These are phyloP conservation scores for Isichthys henryi DNA, from an alignment of 2,113 vertebrate species.

Conservation along the genomic window DNA sequence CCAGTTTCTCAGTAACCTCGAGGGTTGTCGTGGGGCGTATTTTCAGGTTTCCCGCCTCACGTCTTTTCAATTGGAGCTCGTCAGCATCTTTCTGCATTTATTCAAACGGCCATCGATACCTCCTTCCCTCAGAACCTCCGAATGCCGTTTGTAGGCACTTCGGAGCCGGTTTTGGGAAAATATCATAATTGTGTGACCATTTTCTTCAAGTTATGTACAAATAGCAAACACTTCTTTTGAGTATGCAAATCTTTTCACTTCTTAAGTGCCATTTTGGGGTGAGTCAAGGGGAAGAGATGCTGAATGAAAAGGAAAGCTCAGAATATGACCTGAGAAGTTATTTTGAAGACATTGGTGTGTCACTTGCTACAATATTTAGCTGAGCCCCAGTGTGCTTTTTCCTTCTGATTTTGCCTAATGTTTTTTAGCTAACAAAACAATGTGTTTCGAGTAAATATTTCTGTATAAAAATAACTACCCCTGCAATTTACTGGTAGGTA, in stretches of 20 bases:
- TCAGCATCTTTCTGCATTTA: not conserved
- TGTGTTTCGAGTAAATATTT: not conserved
- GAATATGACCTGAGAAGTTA: not conserved
- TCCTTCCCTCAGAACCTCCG: not conserved
- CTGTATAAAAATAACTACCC: not conserved
- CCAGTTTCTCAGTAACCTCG: constrained; percentile 6
- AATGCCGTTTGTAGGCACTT: not conserved
- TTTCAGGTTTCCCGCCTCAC: not conserved
- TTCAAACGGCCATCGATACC: constrained; percentile 14
- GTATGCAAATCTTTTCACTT: constrained; percentile 16
- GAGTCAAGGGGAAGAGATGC: not conserved
- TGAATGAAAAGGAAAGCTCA: not conserved
- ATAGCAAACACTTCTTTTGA: constrained; percentile 1
- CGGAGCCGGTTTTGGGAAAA: not conserved
- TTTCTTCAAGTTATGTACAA: constrained; percentile 3
- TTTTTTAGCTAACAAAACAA: not conserved
- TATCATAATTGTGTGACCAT: not conserved
- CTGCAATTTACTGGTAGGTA: not conserved
- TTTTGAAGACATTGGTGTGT: not conserved
- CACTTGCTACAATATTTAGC: not conserved
- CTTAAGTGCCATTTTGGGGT: not conserved
- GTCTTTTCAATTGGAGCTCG: not conserved
- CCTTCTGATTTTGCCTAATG: not conserved
- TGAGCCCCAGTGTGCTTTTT: not conserved
- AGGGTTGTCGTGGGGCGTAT: not conserved